Base-by-base conservation (phyloP, 2,113 vertebrate genomes). In the Paraplagusia blochii region DNA sequence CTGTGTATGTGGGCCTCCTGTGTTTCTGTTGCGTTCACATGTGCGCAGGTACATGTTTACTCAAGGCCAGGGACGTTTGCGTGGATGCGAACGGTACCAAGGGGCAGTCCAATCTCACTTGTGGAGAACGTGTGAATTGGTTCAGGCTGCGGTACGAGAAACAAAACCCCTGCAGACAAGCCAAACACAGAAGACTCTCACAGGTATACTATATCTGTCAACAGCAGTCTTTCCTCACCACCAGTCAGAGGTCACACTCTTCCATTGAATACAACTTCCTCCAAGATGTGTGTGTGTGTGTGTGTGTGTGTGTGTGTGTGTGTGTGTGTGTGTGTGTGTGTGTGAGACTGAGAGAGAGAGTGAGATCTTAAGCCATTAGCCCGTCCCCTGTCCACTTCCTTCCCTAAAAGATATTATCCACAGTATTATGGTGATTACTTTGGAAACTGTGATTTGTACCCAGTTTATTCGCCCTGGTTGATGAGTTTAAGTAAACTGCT, bases 151-250 rank as follows among this genome's bases (percentile, higher is more conserved):
- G 11, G 60, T 61, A 66, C 54, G 68, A 69, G 72, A 72, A 80
- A 66, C 60, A 80, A 50, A 73, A 34, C 73, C 80, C 79, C 83
- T 3, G 74, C 71, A 82, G 85, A 81, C 80, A 79, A 69, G 66
- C 72, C 76, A 78, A 85, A 84, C 81, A 85, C 55, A 43, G 63
- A 81, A 65, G 77, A 63, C 80, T 89, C 87, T 89, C 87, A 89
- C 87, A 88, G 87, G 84, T 89, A 87, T 88, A 84, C 78, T 78
- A 84, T 88, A 84, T 89, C 87, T 81, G 81, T 89, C 85, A 85
- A 83, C 84, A 83, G 74, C 40, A 35, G 63, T 76, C 84, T 85
- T 80, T 88, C 85, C 79, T 79, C 85, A 64, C 72, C 44, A 17
- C n/a, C 11, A 85, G 83, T 76, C 81, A 81, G 0, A 71, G 84